phyloP scores from a whole-genome alignment of 2,113 vertebrate species.

The Danio rerio region DNA sequence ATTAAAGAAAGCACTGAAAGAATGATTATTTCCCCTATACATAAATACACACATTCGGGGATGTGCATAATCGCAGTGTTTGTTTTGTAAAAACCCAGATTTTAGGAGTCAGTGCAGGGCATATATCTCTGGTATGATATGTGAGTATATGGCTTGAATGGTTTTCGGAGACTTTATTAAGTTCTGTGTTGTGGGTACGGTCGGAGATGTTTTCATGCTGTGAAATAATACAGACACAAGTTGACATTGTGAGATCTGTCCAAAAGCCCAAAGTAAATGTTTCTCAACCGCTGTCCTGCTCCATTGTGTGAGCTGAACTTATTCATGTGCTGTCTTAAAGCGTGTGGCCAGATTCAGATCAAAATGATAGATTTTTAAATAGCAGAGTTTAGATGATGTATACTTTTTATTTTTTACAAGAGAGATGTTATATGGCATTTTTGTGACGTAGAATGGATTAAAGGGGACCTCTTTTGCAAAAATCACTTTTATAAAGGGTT shows the following conservation, averaged over 20 bases:
- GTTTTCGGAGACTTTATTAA: slow-evolving; percentile 62
- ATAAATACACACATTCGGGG: slow-evolving; percentile 69
- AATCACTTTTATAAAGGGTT: too few relatives aligned
- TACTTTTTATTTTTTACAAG: too few relatives aligned
- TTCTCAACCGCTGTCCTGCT: background rate
- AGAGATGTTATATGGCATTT: too few relatives aligned
- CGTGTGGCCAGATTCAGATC: background rate
- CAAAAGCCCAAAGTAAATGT: background rate
- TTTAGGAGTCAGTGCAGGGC: slow-evolving; percentile 55
- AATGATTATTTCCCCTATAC: slow-evolving; percentile 66
- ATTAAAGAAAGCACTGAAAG: slow-evolving; percentile 72
- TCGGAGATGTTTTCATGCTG: slow-evolving; percentile 56
- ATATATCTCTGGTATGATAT: slow-evolving; percentile 56
- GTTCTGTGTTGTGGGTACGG: slow-evolving; percentile 42
- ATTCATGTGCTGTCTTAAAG: background rate
- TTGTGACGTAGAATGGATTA: too few relatives aligned
- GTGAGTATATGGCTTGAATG: slow-evolving; percentile 50
- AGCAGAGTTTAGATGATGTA: too few relatives aligned
- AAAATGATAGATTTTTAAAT: background rate
- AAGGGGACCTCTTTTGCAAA: too few relatives aligned
- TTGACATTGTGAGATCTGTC: slow-evolving; percentile 26
- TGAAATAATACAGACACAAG: slow-evolving; percentile 41
- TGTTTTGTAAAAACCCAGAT: slow-evolving; percentile 69
- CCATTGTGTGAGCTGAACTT: slow-evolving; percentile 15
- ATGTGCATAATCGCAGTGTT: slow-evolving; percentile 64